These are phyloP conservation scores for Circaetus cinerascens DNA, from an alignment of 2,113 vertebrate genomes.

Conservation along the genomic window DNA sequence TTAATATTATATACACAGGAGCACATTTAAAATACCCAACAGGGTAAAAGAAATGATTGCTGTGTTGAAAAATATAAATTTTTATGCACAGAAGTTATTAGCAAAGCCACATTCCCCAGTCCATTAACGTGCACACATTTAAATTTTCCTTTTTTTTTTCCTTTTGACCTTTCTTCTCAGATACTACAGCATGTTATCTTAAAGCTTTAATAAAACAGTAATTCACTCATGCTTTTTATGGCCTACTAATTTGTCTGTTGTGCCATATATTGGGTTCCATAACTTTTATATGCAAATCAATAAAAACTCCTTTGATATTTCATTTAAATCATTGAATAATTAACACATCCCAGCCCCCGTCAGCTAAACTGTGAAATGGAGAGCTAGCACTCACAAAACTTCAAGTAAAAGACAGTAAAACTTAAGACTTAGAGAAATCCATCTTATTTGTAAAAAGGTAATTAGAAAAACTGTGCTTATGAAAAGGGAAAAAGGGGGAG, in stretches of 20 bases:
- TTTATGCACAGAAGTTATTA: slow-evolving; percentile 66
- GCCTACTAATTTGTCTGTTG: slow-evolving; percentile 61
- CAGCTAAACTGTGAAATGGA: neutral
- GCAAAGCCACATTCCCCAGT: slow-evolving; percentile 44
- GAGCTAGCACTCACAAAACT: neutral
- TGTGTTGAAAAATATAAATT: slow-evolving; percentile 65
- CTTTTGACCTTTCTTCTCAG: slow-evolving; percentile 70
- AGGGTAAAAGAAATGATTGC: slow-evolving; percentile 58
- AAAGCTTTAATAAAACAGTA: slow-evolving; percentile 61
- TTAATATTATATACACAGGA: slow-evolving; percentile 70
- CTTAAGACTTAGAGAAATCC: neutral
- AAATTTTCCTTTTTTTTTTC: slow-evolving; percentile 44
- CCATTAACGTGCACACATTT: slow-evolving; percentile 44
- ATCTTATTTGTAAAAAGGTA: neutral
- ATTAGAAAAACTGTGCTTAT: neutral
- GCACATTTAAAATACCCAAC: slow-evolving; percentile 67
- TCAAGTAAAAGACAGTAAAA: neutral
- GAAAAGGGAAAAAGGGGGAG: neutral
- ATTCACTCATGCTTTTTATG: slow-evolving; percentile 57
- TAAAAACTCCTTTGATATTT: slow-evolving; percentile 61
- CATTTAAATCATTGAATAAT: slow-evolving; percentile 70
- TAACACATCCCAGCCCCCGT: neutral
- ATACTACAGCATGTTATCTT: slow-evolving; percentile 58
- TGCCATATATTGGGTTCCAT: slow-evolving; percentile 38
- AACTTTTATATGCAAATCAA: slow-evolving; percentile 72